Conservation (phyloP, 2,888 invertebrate genomes). For the Drosophila paracracens region DNA sequence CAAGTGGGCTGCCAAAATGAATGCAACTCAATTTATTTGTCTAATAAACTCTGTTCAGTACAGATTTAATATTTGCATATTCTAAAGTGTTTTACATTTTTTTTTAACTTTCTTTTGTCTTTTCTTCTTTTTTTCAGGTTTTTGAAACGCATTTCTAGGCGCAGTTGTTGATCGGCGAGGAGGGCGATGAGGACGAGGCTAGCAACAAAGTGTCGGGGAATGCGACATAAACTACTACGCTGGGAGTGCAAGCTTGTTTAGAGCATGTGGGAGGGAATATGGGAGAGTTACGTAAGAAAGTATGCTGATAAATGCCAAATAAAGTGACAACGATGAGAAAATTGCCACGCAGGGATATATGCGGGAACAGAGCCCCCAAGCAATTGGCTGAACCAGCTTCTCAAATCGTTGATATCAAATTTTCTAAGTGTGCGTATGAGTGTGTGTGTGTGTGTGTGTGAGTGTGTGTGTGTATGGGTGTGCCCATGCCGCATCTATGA, state of each 20-base stretch:
- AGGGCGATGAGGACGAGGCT: slow-evolving; percentile 1
- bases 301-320: slow-evolving; percentile 77
- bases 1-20: not conserved
- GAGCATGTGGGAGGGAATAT: slow-evolving; percentile 11
- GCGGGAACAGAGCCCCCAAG: slow-evolving; percentile 37
- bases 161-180: slow-evolving; percentile 15
- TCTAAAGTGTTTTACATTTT: slow-evolving; percentile 9
- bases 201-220: slow-evolving; percentile 27
- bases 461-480: slow-evolving; percentile 22
- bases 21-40: not conserved
- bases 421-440: slow-evolving; percentile 24
- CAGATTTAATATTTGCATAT: slow-evolving; percentile 12
- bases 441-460: slow-evolving; percentile 13
- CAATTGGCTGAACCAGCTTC: slow-evolving; percentile 68
- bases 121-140: slow-evolving; percentile 64
- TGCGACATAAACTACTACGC: slow-evolving; percentile 39
- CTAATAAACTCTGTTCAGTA: slow-evolving; percentile 6
- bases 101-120: not conserved
- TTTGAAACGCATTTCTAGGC: slow-evolving; percentile 81
- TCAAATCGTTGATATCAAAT: slow-evolving; percentile 68
- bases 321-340: slow-evolving; percentile 73
- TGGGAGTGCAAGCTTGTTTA: slow-evolving; percentile 15
- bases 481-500: slow-evolving; percentile 28
- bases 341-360: slow-evolving; percentile 35
- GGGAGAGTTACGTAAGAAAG: slow-evolving; percentile 24